phyloP scores from a whole-genome alignment of 2,113 vertebrate species.

The Hyla sarda region DNA sequence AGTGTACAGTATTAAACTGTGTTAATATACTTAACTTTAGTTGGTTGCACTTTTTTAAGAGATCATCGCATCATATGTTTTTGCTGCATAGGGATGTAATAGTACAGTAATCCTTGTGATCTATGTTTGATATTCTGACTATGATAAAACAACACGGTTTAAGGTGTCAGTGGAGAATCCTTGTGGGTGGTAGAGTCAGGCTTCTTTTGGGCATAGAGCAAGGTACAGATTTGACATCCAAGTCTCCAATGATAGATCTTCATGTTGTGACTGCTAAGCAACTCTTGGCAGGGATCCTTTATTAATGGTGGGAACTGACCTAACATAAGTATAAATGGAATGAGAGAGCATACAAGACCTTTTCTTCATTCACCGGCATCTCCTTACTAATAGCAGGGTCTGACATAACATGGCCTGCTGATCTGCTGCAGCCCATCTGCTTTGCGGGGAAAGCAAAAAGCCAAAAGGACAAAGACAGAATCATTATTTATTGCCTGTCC shows the following conservation, averaged over 20 bases:
- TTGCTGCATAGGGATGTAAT: neutral
- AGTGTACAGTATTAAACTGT: too few species aligned
- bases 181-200: neutral
- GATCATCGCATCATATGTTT: neutral
- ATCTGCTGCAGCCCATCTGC: constrained; percentile 57
- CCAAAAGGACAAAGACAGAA: constrained; percentile 51
- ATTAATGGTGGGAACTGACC: constrained; percentile 53
- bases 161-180: neutral
- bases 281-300: constrained; percentile 33
- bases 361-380: constrained; percentile 42
- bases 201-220: constrained; percentile 14
- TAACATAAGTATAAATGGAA: constrained; percentile 37
- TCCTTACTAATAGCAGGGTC: constrained; percentile 50
- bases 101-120: neutral
- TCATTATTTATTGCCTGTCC: constrained; percentile 54
- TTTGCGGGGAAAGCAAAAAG: constrained; percentile 31
- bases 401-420: constrained; percentile 56
- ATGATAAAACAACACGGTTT: neutral
- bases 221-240: constrained; percentile 41
- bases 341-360: constrained; percentile 29
- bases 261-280: constrained; percentile 21
- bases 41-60: neutral
- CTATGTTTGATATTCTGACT: neutral
- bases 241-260: constrained; percentile 41
- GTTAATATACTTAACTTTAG: too few species aligned